Conservation (phyloP, 2,888 invertebrate genomes). For the Lasioglossum malachurum region DNA sequence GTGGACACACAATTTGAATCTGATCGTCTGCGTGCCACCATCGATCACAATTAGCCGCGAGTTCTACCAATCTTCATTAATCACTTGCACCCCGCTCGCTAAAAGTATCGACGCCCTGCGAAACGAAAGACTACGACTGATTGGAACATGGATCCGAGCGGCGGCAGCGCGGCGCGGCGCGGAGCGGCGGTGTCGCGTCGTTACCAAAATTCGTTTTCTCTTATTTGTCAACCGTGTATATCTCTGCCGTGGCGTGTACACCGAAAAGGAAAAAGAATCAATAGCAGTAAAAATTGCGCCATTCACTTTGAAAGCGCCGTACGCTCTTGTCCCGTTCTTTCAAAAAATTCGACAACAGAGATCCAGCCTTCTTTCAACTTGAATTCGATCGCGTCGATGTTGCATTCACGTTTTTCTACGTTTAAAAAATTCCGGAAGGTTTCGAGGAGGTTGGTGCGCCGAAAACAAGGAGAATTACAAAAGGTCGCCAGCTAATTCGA, state of each 20-base stretch:
- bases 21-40: slow-evolving; percentile 30
- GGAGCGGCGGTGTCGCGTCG: neutral
- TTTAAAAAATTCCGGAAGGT: neutral
- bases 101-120: slow-evolving; percentile 27
- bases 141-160: neutral
- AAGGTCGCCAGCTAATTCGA: neutral
- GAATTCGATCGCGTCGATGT: neutral
- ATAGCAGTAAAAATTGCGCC: neutral
- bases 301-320: neutral
- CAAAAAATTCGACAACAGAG: neutral
- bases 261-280: neutral
- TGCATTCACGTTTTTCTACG: too few species aligned
- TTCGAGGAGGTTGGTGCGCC: neutral
- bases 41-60: slow-evolving; percentile 56
- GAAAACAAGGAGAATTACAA: neutral
- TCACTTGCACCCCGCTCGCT: slow-evolving; percentile 20
- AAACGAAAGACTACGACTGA: neutral
- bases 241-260: neutral
- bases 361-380: neutral
- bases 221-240: neutral
- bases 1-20: slow-evolving; percentile 27
- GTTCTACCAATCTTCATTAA: slow-evolving; percentile 51
- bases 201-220: neutral
- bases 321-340: neutral
- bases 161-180: neutral